Percentiles rank a stretch among this genome's conserved stretches.
Conservation (phyloP, 2,888 invertebrate species). For the Polymixis flavicincta region DNA sequence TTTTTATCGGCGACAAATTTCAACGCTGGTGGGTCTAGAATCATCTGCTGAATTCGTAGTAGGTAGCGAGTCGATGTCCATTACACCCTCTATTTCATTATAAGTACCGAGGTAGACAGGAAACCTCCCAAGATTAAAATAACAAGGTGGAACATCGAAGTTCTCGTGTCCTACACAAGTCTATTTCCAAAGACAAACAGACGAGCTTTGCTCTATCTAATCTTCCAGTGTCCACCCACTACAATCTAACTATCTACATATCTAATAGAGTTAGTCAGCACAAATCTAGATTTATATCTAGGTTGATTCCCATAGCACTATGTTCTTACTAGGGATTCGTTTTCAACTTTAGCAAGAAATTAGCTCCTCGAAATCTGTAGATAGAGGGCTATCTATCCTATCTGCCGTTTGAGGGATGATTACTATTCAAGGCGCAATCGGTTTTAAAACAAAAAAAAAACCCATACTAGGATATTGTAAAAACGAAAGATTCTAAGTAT, state of each 20-base stretch:
- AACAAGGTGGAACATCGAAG: background rate
- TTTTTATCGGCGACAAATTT: background rate
- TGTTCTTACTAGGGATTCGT: background rate
- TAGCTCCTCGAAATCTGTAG: background rate
- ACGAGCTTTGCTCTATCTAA: constrained; percentile 31
- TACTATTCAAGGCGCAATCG: background rate
- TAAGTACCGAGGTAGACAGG: background rate
- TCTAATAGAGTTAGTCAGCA: constrained; percentile 12
- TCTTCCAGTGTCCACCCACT: constrained; percentile 47
- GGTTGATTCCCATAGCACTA: background rate
- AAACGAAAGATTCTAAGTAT: background rate
- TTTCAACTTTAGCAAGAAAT: background rate
- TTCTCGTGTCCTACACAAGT: background rate
- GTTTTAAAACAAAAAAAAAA: background rate
- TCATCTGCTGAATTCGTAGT: no score
- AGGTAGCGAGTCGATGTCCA: no score
- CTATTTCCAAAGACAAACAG: constrained; percentile 37
- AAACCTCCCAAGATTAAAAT: background rate
- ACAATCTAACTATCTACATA: background rate
- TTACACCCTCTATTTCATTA: background rate
- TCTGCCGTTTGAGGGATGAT: constrained; percentile 6
- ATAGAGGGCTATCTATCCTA: background rate
- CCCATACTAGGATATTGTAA: background rate
- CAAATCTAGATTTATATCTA: constrained; percentile 9
- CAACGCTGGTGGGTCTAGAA: background rate